Percentiles rank a stretch among this genome's conserved stretches.
Evolutionary conservation across 1,140 invertebrate species (phyloP).

Genomic region (Pogonomyrmex californicus): DNA sequence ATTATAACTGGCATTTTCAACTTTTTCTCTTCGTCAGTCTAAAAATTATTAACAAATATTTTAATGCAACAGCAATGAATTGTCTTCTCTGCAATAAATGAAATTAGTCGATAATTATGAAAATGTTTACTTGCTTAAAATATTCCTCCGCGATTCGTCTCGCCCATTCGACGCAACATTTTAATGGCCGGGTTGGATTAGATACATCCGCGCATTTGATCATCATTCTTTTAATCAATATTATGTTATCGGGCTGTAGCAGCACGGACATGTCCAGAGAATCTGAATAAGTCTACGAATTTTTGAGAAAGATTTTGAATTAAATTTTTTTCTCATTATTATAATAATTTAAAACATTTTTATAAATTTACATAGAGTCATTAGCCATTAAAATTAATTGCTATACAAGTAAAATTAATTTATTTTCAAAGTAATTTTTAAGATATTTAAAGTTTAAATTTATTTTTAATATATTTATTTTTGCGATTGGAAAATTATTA

Average conservation of each 20-base stretch:
- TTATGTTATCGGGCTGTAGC: slow-evolving; percentile 92
- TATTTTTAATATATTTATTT: not conserved
- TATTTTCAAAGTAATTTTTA: slow-evolving; percentile 1
- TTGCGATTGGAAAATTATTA: not conserved
- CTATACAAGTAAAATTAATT: not conserved
- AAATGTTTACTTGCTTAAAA: slow-evolving; percentile 91
- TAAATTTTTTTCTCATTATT: slow-evolving; percentile 14
- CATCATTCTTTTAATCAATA: slow-evolving; percentile 96
- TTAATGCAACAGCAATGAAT: not conserved
- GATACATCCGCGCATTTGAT: slow-evolving; percentile 99
- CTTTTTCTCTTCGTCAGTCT: slow-evolving; percentile 97
- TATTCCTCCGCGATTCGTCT: slow-evolving; percentile 96
- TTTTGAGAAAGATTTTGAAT: slow-evolving; percentile 2
- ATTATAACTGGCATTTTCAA: slow-evolving; percentile 96
- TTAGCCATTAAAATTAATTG: not conserved
- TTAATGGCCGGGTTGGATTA: slow-evolving; percentile 95
- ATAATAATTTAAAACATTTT: not conserved
- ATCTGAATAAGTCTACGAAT: slow-evolving; percentile 78
- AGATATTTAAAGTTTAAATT: not conserved
- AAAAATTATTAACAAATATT: slow-evolving; percentile 74
- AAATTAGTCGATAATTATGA: not conserved
- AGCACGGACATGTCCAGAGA: slow-evolving; percentile 87
- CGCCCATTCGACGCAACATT: slow-evolving; percentile 96
- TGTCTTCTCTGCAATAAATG: not conserved
- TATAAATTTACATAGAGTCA: not conserved